A percentile compares a stretch with the other conserved stretches of the same genome.
Conservation (phyloP, 2,888 invertebrate species). For the Xiphydria camelus region DNA sequence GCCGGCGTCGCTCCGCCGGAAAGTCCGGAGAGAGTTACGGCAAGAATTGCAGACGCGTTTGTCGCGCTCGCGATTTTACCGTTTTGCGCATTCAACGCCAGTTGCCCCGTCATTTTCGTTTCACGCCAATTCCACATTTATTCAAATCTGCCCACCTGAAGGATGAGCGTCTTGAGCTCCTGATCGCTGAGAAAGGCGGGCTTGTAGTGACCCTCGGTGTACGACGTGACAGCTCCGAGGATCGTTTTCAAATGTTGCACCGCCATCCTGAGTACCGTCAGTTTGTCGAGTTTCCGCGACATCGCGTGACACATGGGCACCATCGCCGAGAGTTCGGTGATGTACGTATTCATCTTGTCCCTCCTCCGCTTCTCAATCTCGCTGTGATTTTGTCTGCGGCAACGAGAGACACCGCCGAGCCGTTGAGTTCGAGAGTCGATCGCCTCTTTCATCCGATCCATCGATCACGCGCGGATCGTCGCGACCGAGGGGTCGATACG, state of each 20-base stretch:
- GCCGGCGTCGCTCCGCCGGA: no score
- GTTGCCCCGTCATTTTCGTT: no score
- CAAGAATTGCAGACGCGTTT: no score
- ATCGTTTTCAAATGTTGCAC: slow-evolving; percentile 88
- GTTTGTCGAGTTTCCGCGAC: slow-evolving; percentile 90
- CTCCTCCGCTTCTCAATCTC: slow-evolving; percentile 93
- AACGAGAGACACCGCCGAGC: no score
- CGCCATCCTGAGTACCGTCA: slow-evolving; percentile 87
- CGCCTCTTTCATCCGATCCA: no score
- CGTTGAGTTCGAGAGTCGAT: no score
- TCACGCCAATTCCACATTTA: no score
- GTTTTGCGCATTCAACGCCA: no score
- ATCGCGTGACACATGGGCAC: slow-evolving; percentile 94
- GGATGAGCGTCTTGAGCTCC: slow-evolving; percentile 82
- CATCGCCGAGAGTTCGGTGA: slow-evolving; percentile 85
- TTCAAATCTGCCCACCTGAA: slow-evolving; percentile 65
- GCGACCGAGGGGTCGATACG: no score
- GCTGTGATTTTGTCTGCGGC: slow-evolving; percentile 89
- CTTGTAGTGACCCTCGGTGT: slow-evolving; percentile 76
- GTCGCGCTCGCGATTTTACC: no score
- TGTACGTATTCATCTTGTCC: slow-evolving; percentile 96
- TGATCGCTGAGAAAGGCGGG: slow-evolving; percentile 84
- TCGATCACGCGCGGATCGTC: no score
- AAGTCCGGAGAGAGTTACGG: no score
- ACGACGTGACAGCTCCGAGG: slow-evolving; percentile 71